Evolutionary conservation across 2,113 vertebrate genomes (phyloP), one percentile per base, ranked within the genome.

Genomic region (Perca fluviatilis): DNA sequence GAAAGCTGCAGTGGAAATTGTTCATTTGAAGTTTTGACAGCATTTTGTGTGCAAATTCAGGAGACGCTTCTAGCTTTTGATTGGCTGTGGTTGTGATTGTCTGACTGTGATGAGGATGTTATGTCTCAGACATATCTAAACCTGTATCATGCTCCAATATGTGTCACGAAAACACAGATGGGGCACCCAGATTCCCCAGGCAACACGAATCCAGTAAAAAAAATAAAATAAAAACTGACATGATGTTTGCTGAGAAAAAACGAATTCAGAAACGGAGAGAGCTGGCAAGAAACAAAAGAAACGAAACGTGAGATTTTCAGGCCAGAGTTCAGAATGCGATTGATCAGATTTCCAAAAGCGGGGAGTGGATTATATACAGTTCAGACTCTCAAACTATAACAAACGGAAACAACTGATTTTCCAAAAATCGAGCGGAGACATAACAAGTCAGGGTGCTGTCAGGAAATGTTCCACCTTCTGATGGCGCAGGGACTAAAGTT

Each of bases 361-460:
- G 4, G 16, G 36, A 43, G 25, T 13, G 16, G 15, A 80, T 12
- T 82, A 69, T 84, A 85, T 83, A 74, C 70, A 73, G 56, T 21
- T 77, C 60, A 74, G 62, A 27, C 53, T 64, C 74, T 66, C 62
- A 25, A 51, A 46, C 30, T 64, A 36, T 70, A 74, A 77, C 71
- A 65, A 71, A 73, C n/a, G 68, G 83, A 88, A 90, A 81, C 85
- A 79, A 73, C 27, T 54, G 84, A 88, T 88, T 82, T 71, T 65
- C 54, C 54, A 60, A 6, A 40, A 76, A 63, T 43, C 14, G 57
- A 36, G 63, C 62, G 18, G 74, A 83, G 84, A 77, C 80, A 36
- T 23, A 82, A 78, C 77, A 74, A 74, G 67, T 78, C 70, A 7
- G 60, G 8, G 21, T 81, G 47, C 15, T 58, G 77, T 82, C 78